phyloP scores from a whole-genome alignment of 2,888 invertebrate genomes.

The Lissonota sp. region DNA sequence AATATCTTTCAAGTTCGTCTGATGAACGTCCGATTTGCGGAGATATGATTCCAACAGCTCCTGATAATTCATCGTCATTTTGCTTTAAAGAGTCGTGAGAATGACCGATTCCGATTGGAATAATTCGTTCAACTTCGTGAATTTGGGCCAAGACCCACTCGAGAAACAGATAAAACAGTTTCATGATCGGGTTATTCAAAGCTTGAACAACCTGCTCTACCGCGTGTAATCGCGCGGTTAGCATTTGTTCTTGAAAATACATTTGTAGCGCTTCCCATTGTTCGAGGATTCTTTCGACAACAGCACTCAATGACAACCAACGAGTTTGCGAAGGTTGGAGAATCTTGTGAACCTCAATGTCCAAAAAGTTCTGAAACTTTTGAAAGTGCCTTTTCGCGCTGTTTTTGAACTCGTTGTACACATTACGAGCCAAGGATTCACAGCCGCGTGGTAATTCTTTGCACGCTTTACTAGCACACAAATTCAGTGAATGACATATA shows the following conservation, averaged over 20 bases:
- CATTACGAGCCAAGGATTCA: conserved; percentile 66
- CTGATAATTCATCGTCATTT: conserved; percentile 40
- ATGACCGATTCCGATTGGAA: conserved; percentile 57
- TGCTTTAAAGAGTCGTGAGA: conserved; percentile 23
- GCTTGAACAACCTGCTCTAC: conserved; percentile 59
- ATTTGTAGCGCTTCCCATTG: conserved; percentile 72
- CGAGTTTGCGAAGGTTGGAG: conserved; percentile 72
- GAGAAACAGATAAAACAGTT: conserved; percentile 62
- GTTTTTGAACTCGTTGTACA: conserved; percentile 70
- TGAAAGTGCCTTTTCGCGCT: conserved; percentile 68
- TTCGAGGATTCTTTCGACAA: conserved; percentile 71
- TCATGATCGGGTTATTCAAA: conserved; percentile 63
- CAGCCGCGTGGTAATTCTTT: conserved; percentile 14
- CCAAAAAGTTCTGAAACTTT: conserved; percentile 67
- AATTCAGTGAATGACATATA: conserved; percentile 27
- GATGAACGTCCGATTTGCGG: conserved; percentile 40
- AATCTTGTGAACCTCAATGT: conserved; percentile 68
- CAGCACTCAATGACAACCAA: conserved; percentile 73
- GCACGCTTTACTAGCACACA: conserved; percentile 14
- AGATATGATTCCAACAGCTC: conserved; percentile 57
- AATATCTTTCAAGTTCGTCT: conserved; percentile 41
- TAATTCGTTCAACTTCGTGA: conserved; percentile 56
- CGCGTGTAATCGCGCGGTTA: conserved; percentile 49
- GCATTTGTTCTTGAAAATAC: conserved; percentile 68
- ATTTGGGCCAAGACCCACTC: conserved; percentile 63